phyloP scores from a whole-genome alignment of 2,113 vertebrate genomes.

The Egretta garzetta region DNA sequence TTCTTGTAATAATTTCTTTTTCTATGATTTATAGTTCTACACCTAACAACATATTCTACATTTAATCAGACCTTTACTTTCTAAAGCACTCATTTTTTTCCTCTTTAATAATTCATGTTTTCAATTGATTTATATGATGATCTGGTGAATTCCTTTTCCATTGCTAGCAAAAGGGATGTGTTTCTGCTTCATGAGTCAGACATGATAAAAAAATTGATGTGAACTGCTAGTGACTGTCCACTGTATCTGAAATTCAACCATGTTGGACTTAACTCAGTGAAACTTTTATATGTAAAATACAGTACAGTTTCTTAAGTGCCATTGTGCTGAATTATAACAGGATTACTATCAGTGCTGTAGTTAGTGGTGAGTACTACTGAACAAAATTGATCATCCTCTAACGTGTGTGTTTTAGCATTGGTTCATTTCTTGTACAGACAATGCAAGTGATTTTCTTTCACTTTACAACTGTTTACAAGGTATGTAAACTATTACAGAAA shows the following conservation, averaged over 20 bases:
- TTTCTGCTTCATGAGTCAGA: slow-evolving; percentile 9
- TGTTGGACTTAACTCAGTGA: background rate
- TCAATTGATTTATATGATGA: background rate
- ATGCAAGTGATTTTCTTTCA: background rate
- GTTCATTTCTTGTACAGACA: background rate
- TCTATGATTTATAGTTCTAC: background rate
- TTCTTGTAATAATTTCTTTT: background rate
- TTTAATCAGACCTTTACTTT: slow-evolving; percentile 7
- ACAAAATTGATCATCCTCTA: background rate
- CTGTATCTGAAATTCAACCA: background rate
- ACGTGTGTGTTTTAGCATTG: background rate
- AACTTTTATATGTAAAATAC: background rate
- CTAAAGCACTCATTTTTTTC: background rate
- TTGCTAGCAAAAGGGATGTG: background rate
- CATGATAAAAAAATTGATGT: background rate
- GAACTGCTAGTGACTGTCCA: background rate
- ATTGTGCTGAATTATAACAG: background rate
- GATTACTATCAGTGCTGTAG: background rate
- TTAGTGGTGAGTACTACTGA: background rate
- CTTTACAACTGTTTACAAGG: background rate
- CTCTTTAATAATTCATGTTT: slow-evolving; percentile 41
- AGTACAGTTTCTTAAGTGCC: background rate
- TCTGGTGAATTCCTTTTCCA: slow-evolving; percentile 33
- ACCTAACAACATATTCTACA: background rate
- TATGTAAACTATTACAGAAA: background rate